Evolutionary conservation across 2,888 invertebrate species (phyloP).

Genomic region (Ashinkailepas kermadecensis): DNA sequence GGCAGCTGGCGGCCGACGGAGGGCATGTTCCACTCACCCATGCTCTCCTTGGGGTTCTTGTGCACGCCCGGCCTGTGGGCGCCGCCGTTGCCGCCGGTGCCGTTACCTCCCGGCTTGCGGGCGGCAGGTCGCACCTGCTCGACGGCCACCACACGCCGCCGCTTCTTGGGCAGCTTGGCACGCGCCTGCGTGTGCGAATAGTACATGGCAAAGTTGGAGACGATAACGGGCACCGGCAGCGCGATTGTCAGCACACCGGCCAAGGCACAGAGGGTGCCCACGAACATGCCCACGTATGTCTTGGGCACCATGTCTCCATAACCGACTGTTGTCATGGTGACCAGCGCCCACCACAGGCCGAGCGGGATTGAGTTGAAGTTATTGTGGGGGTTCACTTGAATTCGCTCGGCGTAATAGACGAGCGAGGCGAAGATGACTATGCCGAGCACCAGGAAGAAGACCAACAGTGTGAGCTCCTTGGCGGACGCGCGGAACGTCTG

Average conservation of each 20-base stretch:
- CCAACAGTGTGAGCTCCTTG: conserved; percentile 88
- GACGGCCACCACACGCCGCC: conserved; percentile 90
- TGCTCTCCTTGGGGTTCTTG: conserved; percentile 33
- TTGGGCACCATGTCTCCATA: conserved; percentile 99
- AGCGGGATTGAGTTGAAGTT: conserved; percentile 92
- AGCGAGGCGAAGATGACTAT: conserved; percentile 97
- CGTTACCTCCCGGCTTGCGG: conserved; percentile 46
- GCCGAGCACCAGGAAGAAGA: conserved; percentile 95
- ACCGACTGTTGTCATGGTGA: conserved; percentile 97
- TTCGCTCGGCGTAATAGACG: conserved; percentile 95
- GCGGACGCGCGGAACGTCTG: conserved; percentile 86
- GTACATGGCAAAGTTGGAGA: conserved; percentile 97
- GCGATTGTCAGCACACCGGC: conserved; percentile 98
- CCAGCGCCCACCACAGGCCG: conserved; percentile 97
- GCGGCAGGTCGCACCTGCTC: conserved; percentile 74
- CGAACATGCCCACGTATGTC: conserved; percentile 97
- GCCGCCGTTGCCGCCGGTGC: conserved; percentile 43
- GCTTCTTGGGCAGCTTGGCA: conserved; percentile 97
- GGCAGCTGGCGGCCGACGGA: not conserved
- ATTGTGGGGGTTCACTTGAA: conserved; percentile 77
- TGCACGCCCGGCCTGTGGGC: conserved; percentile 22
- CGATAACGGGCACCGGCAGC: conserved; percentile 97
- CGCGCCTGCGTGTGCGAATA: conserved; percentile 90
- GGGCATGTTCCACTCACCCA: conserved; percentile 31
- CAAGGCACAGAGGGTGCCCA: conserved; percentile 93